A percentile compares a stretch with the other conserved stretches of the same genome.
phyloP scores from a whole-genome alignment of 2,113 vertebrate genomes.

The Sapajus apella region DNA sequence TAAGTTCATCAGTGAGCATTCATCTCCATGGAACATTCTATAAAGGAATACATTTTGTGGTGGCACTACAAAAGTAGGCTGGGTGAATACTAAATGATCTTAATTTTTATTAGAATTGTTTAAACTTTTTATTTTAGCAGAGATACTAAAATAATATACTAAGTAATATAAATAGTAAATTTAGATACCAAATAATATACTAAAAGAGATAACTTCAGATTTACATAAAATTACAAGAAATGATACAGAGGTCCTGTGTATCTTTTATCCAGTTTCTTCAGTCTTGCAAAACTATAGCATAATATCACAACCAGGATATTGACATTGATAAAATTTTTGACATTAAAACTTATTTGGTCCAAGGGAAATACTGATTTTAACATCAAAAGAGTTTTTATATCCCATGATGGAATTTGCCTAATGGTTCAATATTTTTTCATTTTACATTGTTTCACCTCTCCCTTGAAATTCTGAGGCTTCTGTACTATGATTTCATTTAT shows the following conservation, averaged over 20 bases:
- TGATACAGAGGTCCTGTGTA: background rate
- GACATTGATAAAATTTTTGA: background rate
- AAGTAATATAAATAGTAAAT: too few species aligned
- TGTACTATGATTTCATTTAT: background rate
- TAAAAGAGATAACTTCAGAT: background rate
- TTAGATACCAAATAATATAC: too few species aligned
- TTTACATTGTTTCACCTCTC: background rate
- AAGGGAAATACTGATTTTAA: background rate
- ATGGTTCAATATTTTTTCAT: background rate
- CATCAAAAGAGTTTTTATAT: background rate
- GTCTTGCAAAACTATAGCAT: background rate
- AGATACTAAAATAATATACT: too few species aligned
- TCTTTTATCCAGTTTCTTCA: background rate
- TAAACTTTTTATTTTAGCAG: background rate
- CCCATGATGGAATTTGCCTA: background rate
- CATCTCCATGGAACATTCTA: background rate
- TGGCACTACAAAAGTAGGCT: background rate
- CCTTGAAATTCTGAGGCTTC: background rate
- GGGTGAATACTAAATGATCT: background rate
- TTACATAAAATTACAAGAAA: background rate
- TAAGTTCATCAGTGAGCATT: background rate
- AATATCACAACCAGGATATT: background rate
- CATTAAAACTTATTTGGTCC: background rate
- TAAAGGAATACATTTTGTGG: background rate
- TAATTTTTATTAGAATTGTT: background rate